A percentile compares a stretch with the other conserved stretches of the same genome.
These are phyloP conservation scores for Clanis bilineata DNA, from an alignment of 2,888 invertebrate genomes.

Conservation along the genomic window DNA sequence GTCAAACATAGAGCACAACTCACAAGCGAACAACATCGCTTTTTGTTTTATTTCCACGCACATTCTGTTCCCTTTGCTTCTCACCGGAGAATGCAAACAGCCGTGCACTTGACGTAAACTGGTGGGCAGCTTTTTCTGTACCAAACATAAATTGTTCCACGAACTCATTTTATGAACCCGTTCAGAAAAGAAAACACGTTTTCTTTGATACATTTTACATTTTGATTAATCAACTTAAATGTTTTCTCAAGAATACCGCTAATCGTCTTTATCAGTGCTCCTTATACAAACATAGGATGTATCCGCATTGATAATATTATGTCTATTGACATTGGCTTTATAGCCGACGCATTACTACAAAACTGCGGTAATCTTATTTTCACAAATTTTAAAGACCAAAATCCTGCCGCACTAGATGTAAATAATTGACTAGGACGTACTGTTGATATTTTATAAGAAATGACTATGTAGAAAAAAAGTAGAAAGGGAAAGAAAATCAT, in stretches of 20 bases:
- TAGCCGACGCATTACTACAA: not conserved
- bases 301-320: not conserved
- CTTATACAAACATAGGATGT: not conserved
- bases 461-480: too few species aligned
- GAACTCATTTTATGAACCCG: constrained; percentile 2
- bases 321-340: too few species aligned
- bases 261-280: not conserved
- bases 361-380: not conserved
- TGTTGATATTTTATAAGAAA: too few species aligned
- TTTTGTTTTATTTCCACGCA: constrained; percentile 7
- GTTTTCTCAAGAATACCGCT: not conserved
- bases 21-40: constrained; percentile 17
- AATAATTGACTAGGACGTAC: too few species aligned
- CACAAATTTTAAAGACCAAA: not conserved
- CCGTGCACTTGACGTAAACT: not conserved
- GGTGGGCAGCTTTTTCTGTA: constrained; percentile 1
- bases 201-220: not conserved
- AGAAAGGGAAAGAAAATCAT: too few species aligned
- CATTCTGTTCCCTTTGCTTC: not conserved
- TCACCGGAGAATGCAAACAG: constrained; percentile 13
- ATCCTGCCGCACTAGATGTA: not conserved
- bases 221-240: not conserved
- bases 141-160: not conserved
- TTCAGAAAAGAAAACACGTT: not conserved
- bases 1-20: constrained; percentile 28